Base-by-base conservation (phyloP, 64 coral and sea anemone genomes). In the Montipora cactus region DNA sequence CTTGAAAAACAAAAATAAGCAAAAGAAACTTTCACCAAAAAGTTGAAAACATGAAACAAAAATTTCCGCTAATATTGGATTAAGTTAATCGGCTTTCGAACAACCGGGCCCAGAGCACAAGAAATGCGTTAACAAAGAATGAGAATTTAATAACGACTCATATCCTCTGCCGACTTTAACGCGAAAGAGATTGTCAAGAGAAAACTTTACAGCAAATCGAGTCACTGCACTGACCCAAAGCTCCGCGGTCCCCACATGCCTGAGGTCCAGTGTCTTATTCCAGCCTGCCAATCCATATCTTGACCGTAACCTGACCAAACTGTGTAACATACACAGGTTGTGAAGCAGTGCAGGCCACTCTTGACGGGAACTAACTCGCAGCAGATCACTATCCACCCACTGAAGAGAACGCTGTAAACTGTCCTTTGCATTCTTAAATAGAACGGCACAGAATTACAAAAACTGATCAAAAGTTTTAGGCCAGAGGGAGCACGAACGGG, bases 331-430 rank as follows among this genome's bases (percentile, higher is more conserved):
- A 55, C 97, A 98, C 48, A 98, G 68, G 61, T 98, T 98, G 67
- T 98, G 97, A 11, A 98, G 85, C 18, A 98, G 61, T 22, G 97
- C 94, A 14, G 97, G 97, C 97, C 97, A 98, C 81, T 98, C 97
- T 5, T 74, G n/a, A 59, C 97, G 94, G 72, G 44, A 91, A 28
- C 97, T 98, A 18, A 94, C 91, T 72, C 91, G 88, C 72, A 98
- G 46, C 52, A 98, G 52, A 47, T 98, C 94, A 7, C 76, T 55
- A 86, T 98, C 97, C 44, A 98, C 94, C 94, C 94, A 98, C 15
- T 92, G 79, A 75, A 98, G 81, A 14, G 97, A 98, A 3, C 97
- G 71, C 74, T 91, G 94, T 46, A 98, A 79, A 61, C 92, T 98
- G 61, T 98, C 97, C 79, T 95, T 95, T 47, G 94, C 95, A 49